Percentiles rank a stretch among this genome's conserved stretches.
Conservation (phyloP, 1,140 invertebrate species). For the Diuraphis noxia region DNA sequence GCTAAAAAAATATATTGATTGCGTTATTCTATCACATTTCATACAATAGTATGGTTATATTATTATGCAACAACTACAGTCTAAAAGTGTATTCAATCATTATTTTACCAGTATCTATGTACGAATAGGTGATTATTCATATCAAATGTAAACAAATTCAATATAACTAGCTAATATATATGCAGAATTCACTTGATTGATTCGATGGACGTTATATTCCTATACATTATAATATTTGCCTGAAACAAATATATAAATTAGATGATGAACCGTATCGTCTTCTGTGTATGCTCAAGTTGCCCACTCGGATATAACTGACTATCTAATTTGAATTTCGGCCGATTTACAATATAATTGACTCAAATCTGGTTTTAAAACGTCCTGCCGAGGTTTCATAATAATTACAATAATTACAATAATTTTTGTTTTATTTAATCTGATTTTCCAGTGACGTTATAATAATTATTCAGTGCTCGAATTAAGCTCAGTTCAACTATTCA, state of each 20-base stretch:
- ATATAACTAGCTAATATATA: background rate
- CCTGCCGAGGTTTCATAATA: background rate
- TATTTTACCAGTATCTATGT: too few species aligned
- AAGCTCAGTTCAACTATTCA: too few species aligned
- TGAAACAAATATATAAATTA: background rate
- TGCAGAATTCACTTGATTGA: background rate
- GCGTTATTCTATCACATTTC: background rate
- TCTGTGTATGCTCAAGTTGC: background rate
- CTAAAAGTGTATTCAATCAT: too few species aligned
- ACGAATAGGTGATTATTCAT: background rate
- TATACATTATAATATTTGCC: background rate
- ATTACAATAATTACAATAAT: too few species aligned
- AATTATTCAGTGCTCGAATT: too few species aligned
- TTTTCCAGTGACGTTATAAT: background rate
- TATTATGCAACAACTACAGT: background rate
- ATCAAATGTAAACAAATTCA: background rate
- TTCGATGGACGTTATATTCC: background rate
- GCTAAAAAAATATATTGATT: background rate
- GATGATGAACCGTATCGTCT: background rate
- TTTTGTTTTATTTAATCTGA: background rate
- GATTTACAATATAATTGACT: background rate
- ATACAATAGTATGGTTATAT: background rate
- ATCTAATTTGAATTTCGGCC: too few species aligned
- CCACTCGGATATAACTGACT: background rate
- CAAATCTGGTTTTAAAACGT: background rate